phyloP scores from a whole-genome alignment of 2,797 vertebrate genomes.

The Parauchenoglanis punctatus region DNA sequence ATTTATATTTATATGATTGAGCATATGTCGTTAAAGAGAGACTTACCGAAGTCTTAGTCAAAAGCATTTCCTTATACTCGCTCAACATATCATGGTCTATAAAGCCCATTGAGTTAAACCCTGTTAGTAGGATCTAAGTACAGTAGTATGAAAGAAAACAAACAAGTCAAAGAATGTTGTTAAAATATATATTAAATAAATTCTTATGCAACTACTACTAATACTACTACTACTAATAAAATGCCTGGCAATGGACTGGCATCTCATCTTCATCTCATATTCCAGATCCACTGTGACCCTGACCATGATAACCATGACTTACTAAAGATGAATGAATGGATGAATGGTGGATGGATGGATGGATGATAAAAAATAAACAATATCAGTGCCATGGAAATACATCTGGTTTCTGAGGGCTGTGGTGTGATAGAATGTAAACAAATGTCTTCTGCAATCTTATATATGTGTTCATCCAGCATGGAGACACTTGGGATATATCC shows the following conservation, averaged over 20 bases:
- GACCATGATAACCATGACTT: not conserved
- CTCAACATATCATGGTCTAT: not conserved
- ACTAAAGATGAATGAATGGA: not conserved
- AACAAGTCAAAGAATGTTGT: not conserved
- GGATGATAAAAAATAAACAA: not conserved
- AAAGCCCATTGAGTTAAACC: not conserved
- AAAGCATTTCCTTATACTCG: not conserved
- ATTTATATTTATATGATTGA: not conserved
- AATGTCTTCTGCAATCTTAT: not conserved
- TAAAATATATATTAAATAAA: not conserved
- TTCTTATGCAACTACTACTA: not conserved
- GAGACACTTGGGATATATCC: not conserved
- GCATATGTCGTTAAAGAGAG: not conserved
- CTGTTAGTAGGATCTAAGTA: too few relatives aligned
- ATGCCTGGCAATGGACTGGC: not conserved
- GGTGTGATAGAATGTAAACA: not conserved
- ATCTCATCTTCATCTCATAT: not conserved
- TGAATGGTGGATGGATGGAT: not conserved
- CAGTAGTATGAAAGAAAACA: not conserved
- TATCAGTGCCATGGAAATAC: not conserved
- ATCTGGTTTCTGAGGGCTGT: not conserved
- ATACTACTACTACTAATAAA: not conserved
- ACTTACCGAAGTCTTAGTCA: not conserved
- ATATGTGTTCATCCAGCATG: not conserved
- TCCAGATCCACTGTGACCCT: not conserved